Evolutionary conservation across 2,888 invertebrate genomes (phyloP).

Genomic region (Leuctra nigra): DNA sequence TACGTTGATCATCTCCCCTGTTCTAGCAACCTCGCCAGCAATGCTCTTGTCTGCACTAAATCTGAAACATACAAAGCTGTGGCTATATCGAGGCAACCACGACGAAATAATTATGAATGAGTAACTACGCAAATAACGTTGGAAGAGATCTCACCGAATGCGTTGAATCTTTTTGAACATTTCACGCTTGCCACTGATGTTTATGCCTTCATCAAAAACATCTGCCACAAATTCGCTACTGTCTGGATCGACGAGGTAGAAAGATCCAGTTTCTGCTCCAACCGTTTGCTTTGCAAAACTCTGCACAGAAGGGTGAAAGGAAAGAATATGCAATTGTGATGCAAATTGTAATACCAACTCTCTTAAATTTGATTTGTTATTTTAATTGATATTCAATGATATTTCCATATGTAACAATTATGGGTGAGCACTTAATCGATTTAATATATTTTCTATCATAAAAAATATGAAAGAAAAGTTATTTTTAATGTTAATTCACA

Average conservation of each 20-base stretch:
- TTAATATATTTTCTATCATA: no score
- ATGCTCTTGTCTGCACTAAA: conserved; percentile 46
- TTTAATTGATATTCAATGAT: no score
- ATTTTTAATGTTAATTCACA: no score
- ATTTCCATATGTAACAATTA: no score
- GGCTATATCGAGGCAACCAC: neutral
- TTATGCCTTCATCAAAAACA: conserved; percentile 53
- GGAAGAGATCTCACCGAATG: conserved; percentile 39
- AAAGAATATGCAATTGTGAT: no score
- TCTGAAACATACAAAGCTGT: conserved; percentile 37
- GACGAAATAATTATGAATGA: conserved; percentile 15
- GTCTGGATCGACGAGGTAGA: conserved; percentile 49
- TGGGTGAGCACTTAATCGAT: no score
- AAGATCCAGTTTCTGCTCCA: conserved; percentile 50
- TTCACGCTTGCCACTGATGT: conserved; percentile 38
- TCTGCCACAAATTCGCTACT: conserved; percentile 46
- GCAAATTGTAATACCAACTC: no score
- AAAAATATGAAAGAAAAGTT: no score
- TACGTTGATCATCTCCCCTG: conserved; percentile 46
- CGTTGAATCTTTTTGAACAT: conserved; percentile 48
- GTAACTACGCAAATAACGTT: no score
- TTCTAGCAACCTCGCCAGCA: conserved; percentile 47
- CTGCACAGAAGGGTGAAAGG: neutral
- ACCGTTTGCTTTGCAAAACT: conserved; percentile 49
- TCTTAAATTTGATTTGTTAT: no score